These are phyloP conservation scores for Chloroceryle inda DNA, from an alignment of 2,797 vertebrate species.

Conservation along the genomic window DNA sequence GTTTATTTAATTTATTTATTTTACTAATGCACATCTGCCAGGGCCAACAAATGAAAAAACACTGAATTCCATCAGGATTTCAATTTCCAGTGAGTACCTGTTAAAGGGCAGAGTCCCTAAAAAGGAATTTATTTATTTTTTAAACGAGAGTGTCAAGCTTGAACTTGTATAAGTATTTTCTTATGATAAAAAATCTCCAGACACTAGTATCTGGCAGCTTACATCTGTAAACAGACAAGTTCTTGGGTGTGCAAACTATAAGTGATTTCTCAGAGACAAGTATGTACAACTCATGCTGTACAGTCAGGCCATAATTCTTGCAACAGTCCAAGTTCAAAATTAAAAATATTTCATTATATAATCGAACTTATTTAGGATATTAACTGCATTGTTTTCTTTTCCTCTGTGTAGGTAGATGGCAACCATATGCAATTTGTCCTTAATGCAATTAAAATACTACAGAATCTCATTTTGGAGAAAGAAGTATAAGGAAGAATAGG, in stretches of 20 bases:
- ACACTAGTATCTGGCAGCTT: background rate
- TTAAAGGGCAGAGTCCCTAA: background rate
- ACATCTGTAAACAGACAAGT: background rate
- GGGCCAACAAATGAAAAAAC: background rate
- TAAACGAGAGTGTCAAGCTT: background rate
- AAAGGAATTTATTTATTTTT: background rate
- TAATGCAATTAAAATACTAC: background rate
- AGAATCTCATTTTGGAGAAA: background rate
- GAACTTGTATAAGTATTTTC: background rate
- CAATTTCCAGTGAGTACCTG: background rate
- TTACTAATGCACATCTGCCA: slow-evolving; percentile 56
- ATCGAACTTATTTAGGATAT: background rate
- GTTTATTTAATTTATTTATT: slow-evolving; percentile 71
- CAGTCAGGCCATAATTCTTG: background rate
- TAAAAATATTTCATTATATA: background rate
- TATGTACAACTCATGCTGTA: background rate
- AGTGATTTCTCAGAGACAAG: background rate
- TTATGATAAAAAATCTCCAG: background rate
- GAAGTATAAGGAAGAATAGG: background rate
- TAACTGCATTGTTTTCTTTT: background rate
- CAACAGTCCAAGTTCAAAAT: background rate
- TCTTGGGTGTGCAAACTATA: background rate
- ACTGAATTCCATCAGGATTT: background rate
- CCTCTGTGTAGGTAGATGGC: background rate
- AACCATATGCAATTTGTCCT: background rate